Evolutionary conservation across 2,888 invertebrate genomes (phyloP), one percentile per base, ranked within the genome.

Genomic region (Azorinus chamasolen): DNA sequence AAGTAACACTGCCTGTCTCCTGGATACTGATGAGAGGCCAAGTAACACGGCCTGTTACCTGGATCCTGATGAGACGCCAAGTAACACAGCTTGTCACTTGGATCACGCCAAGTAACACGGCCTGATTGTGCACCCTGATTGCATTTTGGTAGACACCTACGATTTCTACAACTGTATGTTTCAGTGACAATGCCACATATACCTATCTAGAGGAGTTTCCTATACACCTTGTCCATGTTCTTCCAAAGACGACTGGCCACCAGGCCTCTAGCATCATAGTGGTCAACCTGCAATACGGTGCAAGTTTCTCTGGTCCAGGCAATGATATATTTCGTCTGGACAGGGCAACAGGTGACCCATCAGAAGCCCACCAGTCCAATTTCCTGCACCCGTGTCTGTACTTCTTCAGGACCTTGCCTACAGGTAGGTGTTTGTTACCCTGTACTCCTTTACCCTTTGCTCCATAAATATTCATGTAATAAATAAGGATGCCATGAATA

Each of bases 371-470:
- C 78, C 62, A 80, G 12, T 94, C 93, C 43, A 94, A 94, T 87
- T 94, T 94, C 83, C 88, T 94, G 0, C 94, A 94, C 79, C 94
- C 94, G 4, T 93, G 93, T 4, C 81, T 94, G 43, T 94, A 94
- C 84, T 93, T 91, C 77, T 94, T 93, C 82, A 85, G 90, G 1
- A 63, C 69, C 2, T 75, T 93, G 43, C 93, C 93, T 5, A 90
- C 92, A 86, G 92, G 93, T 93, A 75, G 68, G 79, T 69, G 16
- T 22, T n/a, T n/a, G n/a, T n/a, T n/a, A n/a, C n/a, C n/a, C n/a
- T n/a, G n/a, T n/a, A n/a, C n/a, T n/a, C n/a, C n/a, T n/a, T n/a
- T n/a, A n/a, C n/a, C n/a, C n/a, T n/a, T n/a, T n/a, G n/a, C n/a
- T n/a, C n/a, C n/a, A n/a, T n/a, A n/a, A n/a, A n/a, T n/a, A n/a